Evolutionary conservation across 2,888 invertebrate genomes (phyloP).

Genomic region (Calliopum simillimum): DNA sequence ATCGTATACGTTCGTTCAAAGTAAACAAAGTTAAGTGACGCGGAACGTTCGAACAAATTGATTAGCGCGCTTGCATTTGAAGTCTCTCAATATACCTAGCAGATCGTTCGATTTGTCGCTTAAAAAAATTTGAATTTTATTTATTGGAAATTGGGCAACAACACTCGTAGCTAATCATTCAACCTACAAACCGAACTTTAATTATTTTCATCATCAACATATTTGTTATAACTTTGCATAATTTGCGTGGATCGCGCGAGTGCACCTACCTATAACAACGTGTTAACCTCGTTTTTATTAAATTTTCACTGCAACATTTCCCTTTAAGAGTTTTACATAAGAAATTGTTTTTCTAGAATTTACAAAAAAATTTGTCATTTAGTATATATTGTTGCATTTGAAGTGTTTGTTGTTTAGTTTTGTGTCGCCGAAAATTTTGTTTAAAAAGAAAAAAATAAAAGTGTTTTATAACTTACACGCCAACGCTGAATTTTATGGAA

Average conservation of each 20-base stretch:
- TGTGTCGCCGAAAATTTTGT: background rate
- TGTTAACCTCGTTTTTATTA: background rate
- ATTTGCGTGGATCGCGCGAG: slow-evolving; percentile 3
- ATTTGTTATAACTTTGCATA: background rate
- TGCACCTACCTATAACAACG: background rate
- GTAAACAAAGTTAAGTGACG: slow-evolving; percentile 4
- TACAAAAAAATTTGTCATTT: no score
- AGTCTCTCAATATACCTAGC: background rate
- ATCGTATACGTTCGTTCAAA: background rate
- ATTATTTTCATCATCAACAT: background rate
- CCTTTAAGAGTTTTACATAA: background rate
- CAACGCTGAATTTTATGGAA: no score
- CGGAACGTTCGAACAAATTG: background rate
- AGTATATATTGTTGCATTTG: no score
- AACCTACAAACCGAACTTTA: background rate
- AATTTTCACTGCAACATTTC: background rate
- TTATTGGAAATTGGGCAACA: no score
- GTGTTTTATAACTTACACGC: no score
- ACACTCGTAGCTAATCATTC: background rate
- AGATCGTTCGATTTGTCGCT: background rate
- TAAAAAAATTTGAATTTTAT: slow-evolving; percentile 8
- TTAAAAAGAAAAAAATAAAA: no score
- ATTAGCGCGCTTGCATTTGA: background rate
- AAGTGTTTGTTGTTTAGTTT: no score
- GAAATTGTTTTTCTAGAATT: no score